These are phyloP conservation scores for Actenoides lindsayi DNA, from an alignment of 2,113 vertebrate genomes.

Conservation along the genomic window DNA sequence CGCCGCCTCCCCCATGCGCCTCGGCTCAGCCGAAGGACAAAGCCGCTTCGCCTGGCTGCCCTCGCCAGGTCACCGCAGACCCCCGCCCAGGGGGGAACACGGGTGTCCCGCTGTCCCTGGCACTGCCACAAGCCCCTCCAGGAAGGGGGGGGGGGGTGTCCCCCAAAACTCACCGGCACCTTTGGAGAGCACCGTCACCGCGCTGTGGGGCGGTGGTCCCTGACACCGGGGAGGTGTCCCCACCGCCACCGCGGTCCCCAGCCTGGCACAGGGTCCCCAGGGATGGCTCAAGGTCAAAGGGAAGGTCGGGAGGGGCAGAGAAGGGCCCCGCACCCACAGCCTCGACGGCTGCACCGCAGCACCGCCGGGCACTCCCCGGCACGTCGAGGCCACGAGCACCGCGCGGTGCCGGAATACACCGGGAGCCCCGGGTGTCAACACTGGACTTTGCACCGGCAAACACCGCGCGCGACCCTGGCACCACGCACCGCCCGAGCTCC, in stretches of 20 bases:
- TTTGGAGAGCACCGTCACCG: rapidly evolving
- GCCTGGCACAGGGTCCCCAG: not conserved
- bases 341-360: not conserved
- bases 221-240: not conserved
- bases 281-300: not conserved
- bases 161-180: not conserved
- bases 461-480: rapidly evolving
- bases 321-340: rapidly evolving
- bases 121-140: not conserved
- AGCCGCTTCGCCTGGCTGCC: slow-evolving; percentile 33
- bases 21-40: slow-evolving; percentile 37
- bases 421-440: not conserved
- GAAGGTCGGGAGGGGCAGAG: not conserved
- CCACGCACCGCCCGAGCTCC: rapidly evolving
- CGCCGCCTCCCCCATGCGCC: not conserved
- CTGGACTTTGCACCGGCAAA: not conserved
- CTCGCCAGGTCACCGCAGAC: not conserved
- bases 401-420: rapidly evolving
- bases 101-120: not conserved
- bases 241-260: not conserved
- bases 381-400: not conserved
- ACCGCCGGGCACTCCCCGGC: not conserved
- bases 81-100: not conserved
- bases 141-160: rapidly evolving
- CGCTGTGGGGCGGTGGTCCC: not conserved